Base-by-base conservation (phyloP, 64 coral and sea anemone genomes). In the Hydrozoanthus tunicans region DNA sequence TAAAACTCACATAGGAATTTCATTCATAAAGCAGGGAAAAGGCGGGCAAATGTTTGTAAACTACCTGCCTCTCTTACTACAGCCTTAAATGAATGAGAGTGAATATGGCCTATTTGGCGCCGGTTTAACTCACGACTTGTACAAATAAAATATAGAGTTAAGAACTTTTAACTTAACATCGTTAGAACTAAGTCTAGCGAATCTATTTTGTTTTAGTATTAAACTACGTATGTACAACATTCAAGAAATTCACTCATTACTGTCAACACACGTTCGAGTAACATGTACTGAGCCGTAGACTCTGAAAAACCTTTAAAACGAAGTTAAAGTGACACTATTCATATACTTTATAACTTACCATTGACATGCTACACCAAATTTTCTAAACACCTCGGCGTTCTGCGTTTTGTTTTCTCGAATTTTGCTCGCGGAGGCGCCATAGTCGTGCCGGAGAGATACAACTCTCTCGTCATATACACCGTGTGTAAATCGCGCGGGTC, bases 21-120 rank as follows among this genome's bases (percentile, higher is more conserved):
- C 84, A 88, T 88, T 88, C 84, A 88, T 88, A 74, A 86, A 86
- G 27, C 32, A 74, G 68, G 32, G 56, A 12, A 73, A 72, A 88
- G 84, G 84, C 84, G 69, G 83, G 68, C 25, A 70, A 88, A 73
- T 88, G 67, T 88, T 88, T 88, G 68, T 61, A 88, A 74, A 88
- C 84, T 73, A 71, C 62, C 63, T 56, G 52, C 64, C 66, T 72
- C 13, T 51, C 11, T 4, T 88, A 88, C 68, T 88, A 88, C 56
- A 4, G n/a, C 7, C 1, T 59, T 60, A 54, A 32, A 62, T 88
- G 84, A 88, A 88, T 88, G 84, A 88, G 58, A 88, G 74, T 59
- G 53, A 52, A 74, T 75, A 67, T 24, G 5, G 69, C 23, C 4
- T 25, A 68, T 59, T 73, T 74, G 15, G 17, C 52, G 56, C 20